phyloP scores from a whole-genome alignment of 1,140 invertebrate species.

The Thereuonema tuberculata region DNA sequence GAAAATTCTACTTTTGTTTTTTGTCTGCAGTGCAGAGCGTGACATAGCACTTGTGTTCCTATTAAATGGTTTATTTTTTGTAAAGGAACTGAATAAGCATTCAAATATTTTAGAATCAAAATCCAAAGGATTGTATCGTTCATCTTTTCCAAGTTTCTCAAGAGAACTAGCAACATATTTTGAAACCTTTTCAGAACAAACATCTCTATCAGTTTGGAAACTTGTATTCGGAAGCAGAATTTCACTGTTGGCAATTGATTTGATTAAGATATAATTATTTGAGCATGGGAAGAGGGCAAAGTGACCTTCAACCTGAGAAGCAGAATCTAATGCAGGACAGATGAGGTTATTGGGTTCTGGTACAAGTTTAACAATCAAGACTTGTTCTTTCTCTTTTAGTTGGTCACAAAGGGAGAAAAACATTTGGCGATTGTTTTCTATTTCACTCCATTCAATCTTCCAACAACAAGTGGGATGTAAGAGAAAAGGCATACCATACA shows the following conservation, averaged over 20 bases:
- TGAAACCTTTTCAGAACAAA: not conserved
- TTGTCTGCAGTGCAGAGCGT: too few relatives aligned
- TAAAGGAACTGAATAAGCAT: not conserved
- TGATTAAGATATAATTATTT: not conserved
- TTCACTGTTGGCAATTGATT: not conserved
- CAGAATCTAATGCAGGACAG: too few relatives aligned
- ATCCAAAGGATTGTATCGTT: not conserved
- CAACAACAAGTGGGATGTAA: constrained; percentile 26
- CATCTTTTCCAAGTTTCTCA: not conserved
- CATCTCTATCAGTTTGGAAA: not conserved
- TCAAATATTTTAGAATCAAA: too few relatives aligned
- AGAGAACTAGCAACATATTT: not conserved
- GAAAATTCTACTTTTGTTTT: too few relatives aligned
- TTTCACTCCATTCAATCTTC: constrained; percentile 30
- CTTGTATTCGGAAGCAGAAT: not conserved
- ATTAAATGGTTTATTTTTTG: not conserved
- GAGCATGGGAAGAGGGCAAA: constrained; percentile 21
- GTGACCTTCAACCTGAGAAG: constrained; percentile 13
- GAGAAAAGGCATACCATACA: constrained; percentile 26
- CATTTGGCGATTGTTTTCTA: constrained; percentile 26
- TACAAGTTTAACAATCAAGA: constrained; percentile 6
- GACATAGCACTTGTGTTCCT: too few relatives aligned
- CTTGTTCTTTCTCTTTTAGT: constrained; percentile 19
- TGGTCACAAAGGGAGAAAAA: constrained; percentile 23
- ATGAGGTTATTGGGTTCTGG: not conserved